phyloP scores from a whole-genome alignment of 2,888 invertebrate species.

The Choristoneura rosaceana region DNA sequence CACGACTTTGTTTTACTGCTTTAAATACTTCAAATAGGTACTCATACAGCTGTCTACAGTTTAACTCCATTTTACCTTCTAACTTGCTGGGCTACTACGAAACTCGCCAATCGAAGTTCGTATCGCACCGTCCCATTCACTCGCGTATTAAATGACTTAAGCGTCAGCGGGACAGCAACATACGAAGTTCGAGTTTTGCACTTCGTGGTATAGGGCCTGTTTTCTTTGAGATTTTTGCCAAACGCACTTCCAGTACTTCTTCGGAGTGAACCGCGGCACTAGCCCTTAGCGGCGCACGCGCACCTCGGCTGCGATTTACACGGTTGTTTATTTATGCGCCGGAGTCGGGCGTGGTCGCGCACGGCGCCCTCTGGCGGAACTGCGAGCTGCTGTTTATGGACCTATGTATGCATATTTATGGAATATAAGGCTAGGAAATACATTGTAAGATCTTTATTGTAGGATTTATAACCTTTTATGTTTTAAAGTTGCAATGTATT shows the following conservation, averaged over 20 bases:
- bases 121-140: too few relatives aligned
- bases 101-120: too few relatives aligned
- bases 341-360: constrained; percentile 66
- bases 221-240: not conserved
- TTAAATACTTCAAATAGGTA: too few relatives aligned
- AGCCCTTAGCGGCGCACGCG: constrained; percentile 45
- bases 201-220: too few relatives aligned
- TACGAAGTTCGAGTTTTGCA: too few relatives aligned
- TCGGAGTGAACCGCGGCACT: constrained; percentile 24
- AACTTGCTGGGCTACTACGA: too few relatives aligned
- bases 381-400: constrained; percentile 64
- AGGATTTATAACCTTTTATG: not conserved
- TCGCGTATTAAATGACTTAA: too few relatives aligned
- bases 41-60: too few relatives aligned
- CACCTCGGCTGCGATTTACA: constrained; percentile 50
- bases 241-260: not conserved
- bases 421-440: constrained; percentile 4
- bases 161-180: too few relatives aligned
- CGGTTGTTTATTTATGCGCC: constrained; percentile 50
- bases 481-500: too few relatives aligned
- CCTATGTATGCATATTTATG: constrained; percentile 28
- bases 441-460: not conserved
- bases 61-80: too few relatives aligned
- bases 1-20: too few relatives aligned
- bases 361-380: constrained; percentile 59